These are phyloP conservation scores for Macrocentrus cingulum DNA, from an alignment of 1,140 invertebrate genomes.

Conservation along the genomic window DNA sequence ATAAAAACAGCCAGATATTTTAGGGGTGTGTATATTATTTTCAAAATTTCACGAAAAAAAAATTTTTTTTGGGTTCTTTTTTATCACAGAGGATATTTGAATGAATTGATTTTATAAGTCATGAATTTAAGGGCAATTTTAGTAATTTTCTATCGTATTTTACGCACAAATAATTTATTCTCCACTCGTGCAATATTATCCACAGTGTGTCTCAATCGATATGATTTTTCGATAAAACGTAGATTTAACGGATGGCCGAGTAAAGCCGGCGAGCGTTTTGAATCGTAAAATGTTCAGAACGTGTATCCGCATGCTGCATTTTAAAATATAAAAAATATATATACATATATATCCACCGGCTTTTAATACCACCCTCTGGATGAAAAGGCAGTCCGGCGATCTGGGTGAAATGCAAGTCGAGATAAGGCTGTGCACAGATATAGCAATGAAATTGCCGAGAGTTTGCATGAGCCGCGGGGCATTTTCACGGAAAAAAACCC, in stretches of 20 bases:
- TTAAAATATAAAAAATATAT: constrained; percentile 6
- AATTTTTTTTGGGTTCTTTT: too few species aligned
- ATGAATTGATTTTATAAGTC: too few species aligned
- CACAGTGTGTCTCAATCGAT: neutral
- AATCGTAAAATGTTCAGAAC: constrained; percentile 9
- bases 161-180: too few species aligned
- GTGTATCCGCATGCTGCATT: neutral
- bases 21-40: too few species aligned
- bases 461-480: constrained; percentile 14
- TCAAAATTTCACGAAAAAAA: too few species aligned
- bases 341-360: constrained; percentile 5
- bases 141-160: too few species aligned
- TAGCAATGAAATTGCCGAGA: constrained; percentile 15
- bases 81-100: too few species aligned
- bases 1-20: too few species aligned
- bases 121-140: too few species aligned
- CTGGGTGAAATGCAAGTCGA: neutral
- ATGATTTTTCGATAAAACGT: constrained; percentile 2
- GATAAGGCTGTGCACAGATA: constrained; percentile 19
- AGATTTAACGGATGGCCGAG: constrained; percentile 14
- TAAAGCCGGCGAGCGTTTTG: constrained; percentile 1
- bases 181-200: too few species aligned
- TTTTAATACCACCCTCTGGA: constrained; percentile 2
- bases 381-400: constrained; percentile 13
- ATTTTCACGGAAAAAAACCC: constrained; percentile 1